Percentiles rank a stretch among this genome's conserved stretches.
phyloP scores from a whole-genome alignment of 2,888 invertebrate genomes.

The Acrobeloides nanus region DNA sequence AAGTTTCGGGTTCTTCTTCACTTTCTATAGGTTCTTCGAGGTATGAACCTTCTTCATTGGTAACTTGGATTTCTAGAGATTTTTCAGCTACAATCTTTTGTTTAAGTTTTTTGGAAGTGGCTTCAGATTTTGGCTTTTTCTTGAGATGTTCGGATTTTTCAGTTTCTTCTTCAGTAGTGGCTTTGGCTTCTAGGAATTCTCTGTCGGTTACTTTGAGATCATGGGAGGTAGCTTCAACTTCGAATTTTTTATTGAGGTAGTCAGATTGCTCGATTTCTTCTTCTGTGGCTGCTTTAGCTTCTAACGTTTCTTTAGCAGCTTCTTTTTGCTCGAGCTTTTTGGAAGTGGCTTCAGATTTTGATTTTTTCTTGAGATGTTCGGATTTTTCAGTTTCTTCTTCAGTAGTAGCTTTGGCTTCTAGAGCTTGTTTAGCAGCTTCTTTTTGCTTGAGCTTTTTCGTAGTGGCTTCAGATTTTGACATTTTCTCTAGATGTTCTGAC shows the following conservation, averaged over 20 bases:
- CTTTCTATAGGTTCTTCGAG: too few species aligned
- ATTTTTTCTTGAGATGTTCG: constrained; percentile 7
- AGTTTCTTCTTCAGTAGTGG: constrained; percentile 1
- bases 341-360: constrained; percentile 3
- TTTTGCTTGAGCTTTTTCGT: constrained; percentile 1
- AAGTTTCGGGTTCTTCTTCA: too few species aligned
- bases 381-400: constrained; percentile 6
- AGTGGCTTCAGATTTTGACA: constrained; percentile 2
- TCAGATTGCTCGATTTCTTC: constrained; percentile 14
- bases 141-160: constrained; percentile 13
- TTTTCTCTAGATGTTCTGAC: neutral
- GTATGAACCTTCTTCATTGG: too few species aligned
- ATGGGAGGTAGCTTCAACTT: constrained; percentile 9
- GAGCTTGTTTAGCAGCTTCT: constrained; percentile 4
- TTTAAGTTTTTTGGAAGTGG: too few species aligned
- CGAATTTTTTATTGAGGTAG: constrained; percentile 11
- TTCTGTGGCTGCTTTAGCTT: constrained; percentile 12
- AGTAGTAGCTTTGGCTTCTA: constrained; percentile 1
- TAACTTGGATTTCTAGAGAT: too few species aligned
- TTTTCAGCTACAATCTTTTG: too few species aligned
- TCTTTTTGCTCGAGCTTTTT: constrained; percentile 11
- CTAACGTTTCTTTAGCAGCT: constrained; percentile 10
- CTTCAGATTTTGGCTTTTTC: constrained; percentile 16
- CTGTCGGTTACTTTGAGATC: neutral
- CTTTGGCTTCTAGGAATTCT: neutral